A percentile compares a stretch with the other conserved stretches of the same genome.
These are phyloP conservation scores for Gymnocheta viridis DNA, from an alignment of 2,888 invertebrate species.

Conservation along the genomic window DNA sequence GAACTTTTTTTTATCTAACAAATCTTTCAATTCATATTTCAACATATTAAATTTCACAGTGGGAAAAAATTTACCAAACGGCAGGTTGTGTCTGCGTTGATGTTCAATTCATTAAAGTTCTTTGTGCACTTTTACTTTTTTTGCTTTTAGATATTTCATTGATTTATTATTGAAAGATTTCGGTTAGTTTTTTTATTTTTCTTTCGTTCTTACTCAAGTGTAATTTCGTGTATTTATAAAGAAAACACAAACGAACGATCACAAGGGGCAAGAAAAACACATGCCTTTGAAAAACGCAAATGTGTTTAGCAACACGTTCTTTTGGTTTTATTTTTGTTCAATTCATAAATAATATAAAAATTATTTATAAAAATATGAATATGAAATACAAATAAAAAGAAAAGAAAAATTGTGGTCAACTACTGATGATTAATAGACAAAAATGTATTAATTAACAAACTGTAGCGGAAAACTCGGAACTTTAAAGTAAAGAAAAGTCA, in stretches of 20 bases:
- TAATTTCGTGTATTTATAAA: slow-evolving; percentile 3
- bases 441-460: slow-evolving; percentile 14
- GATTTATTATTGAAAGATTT: slow-evolving; percentile 47
- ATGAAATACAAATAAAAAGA: neutral
- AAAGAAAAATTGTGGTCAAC: neutral
- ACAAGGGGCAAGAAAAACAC: neutral
- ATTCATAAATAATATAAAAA: slow-evolving; percentile 40
- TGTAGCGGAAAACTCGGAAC: neutral
- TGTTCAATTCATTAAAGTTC: neutral
- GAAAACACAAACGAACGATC: too few species aligned
- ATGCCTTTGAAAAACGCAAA: slow-evolving; percentile 3
- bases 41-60: slow-evolving; percentile 31
- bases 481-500: too few species aligned
- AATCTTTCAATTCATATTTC: slow-evolving; percentile 38
- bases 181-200: neutral
- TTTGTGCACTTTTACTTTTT: slow-evolving; percentile 8
- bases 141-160: slow-evolving; percentile 8
- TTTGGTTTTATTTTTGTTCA: slow-evolving; percentile 4
- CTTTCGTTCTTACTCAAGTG: slow-evolving; percentile 14
- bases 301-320: slow-evolving; percentile 6
- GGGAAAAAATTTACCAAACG: neutral
- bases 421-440: slow-evolving; percentile 59
- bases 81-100: neutral
- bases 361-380: slow-evolving; percentile 46
- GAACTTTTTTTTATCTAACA: slow-evolving; percentile 19